Conservation (phyloP, 2,797 vertebrate species). For the Miichthys miiuy region DNA sequence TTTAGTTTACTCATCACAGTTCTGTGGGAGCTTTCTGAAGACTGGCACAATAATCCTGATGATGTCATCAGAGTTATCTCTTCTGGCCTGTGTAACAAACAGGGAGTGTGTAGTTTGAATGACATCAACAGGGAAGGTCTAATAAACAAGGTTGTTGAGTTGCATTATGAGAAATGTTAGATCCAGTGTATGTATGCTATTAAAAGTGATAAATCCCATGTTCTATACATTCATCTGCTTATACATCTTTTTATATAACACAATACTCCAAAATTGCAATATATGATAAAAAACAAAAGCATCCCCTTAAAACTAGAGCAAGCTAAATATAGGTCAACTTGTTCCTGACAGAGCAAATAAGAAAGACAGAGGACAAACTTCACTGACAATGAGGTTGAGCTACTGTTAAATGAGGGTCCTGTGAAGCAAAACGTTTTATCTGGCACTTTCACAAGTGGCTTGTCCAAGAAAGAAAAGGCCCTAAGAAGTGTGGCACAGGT, state of each 20-base stretch:
- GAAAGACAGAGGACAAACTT: neutral
- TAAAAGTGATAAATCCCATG: neutral
- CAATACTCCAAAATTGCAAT: neutral
- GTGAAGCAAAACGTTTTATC: conserved; percentile 23
- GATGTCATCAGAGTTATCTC: neutral
- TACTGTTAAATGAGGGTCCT: conserved; percentile 4
- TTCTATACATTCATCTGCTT: neutral
- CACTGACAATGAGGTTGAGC: neutral
- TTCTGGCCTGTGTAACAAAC: neutral
- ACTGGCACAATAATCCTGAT: neutral
- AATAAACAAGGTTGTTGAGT: neutral
- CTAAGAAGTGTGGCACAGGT: conserved; percentile 28
- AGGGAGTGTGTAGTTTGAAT: neutral
- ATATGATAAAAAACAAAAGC: neutral
- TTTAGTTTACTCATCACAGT: neutral
- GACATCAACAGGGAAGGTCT: neutral
- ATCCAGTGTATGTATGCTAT: neutral
- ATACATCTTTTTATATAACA: neutral
- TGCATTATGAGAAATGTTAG: conserved; percentile 2
- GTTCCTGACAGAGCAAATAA: neutral
- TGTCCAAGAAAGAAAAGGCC: conserved; percentile 18
- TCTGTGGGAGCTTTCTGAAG: neutral
- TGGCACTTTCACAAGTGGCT: conserved; percentile 23
- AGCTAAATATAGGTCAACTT: neutral
- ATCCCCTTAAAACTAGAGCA: neutral